Conservation (phyloP, 2,113 vertebrate genomes). For the Paracanthobrama guichenoti region DNA sequence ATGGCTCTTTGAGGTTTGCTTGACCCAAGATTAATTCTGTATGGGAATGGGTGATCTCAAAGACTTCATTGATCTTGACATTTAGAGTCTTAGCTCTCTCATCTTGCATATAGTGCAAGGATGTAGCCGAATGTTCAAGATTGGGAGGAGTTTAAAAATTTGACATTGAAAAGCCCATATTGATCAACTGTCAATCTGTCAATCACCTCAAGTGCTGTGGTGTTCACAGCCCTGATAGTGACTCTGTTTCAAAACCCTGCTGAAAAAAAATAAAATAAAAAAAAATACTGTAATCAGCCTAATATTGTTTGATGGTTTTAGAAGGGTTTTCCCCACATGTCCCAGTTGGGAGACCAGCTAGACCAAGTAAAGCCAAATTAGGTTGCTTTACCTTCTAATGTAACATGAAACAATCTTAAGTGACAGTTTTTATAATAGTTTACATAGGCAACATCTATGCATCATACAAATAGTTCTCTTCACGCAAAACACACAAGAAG, state of each 20-base stretch:
- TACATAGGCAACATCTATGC: background rate
- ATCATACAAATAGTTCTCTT: background rate
- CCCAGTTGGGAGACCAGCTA: background rate
- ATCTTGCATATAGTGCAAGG: background rate
- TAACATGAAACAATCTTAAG: background rate
- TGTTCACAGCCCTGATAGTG: background rate
- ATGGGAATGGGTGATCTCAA: slow-evolving; percentile 33
- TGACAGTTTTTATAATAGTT: background rate
- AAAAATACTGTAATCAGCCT: background rate
- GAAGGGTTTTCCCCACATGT: background rate
- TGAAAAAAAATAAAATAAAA: too few relatives aligned
- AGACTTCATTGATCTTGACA: slow-evolving; percentile 32
- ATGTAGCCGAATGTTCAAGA: background rate
- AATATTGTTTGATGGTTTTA: background rate
- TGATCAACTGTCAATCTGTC: background rate
- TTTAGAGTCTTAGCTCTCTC: background rate
- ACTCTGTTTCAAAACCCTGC: background rate
- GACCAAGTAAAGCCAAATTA: background rate
- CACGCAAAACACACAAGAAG: background rate
- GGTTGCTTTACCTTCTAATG: background rate
- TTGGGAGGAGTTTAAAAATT: background rate
- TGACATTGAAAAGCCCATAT: background rate
- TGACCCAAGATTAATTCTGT: slow-evolving; percentile 58
- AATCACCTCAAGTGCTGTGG: background rate
- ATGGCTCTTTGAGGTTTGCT: slow-evolving; percentile 41